Evolutionary conservation across 1,140 invertebrate genomes (phyloP).

Genomic region (Neodiprion lecontei): DNA sequence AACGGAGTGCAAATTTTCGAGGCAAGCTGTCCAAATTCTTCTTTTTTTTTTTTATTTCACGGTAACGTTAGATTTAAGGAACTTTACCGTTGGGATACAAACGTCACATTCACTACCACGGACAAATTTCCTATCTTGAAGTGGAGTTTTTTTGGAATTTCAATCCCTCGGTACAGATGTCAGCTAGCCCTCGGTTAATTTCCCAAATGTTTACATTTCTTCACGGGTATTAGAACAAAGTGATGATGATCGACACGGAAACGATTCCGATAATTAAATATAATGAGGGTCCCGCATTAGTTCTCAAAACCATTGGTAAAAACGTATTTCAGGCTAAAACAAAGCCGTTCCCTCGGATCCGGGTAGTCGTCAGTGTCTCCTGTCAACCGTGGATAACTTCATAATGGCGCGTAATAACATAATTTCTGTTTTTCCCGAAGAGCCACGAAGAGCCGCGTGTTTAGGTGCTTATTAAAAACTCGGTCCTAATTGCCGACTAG

Average conservation of each 20-base stretch:
- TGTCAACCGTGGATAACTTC: constrained; percentile 37
- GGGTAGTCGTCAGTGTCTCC: not conserved
- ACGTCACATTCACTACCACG: no score
- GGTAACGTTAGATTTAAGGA: no score
- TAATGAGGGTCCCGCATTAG: not conserved
- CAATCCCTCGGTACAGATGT: no score
- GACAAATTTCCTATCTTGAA: no score
- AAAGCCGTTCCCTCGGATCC: not conserved
- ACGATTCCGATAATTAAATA: not conserved
- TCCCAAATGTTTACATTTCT: not conserved
- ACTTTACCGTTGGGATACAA: no score
- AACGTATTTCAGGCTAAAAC: not conserved
- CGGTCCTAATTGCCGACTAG: constrained; percentile 29
- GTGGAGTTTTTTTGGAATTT: no score
- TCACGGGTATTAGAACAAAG: not conserved
- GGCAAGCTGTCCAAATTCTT: no score
- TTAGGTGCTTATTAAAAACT: constrained; percentile 41
- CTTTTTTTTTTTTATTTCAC: no score
- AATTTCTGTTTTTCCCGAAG: constrained; percentile 48
- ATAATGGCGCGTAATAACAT: constrained; percentile 53
- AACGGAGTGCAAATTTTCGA: no score
- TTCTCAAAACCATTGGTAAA: not conserved
- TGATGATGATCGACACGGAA: not conserved
- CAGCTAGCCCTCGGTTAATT: no score
- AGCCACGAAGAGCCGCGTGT: constrained; percentile 8